A percentile compares a stretch with the other conserved stretches of the same genome.
phyloP scores from a whole-genome alignment of 2,888 invertebrate species.

The Cistogaster globosa region DNA sequence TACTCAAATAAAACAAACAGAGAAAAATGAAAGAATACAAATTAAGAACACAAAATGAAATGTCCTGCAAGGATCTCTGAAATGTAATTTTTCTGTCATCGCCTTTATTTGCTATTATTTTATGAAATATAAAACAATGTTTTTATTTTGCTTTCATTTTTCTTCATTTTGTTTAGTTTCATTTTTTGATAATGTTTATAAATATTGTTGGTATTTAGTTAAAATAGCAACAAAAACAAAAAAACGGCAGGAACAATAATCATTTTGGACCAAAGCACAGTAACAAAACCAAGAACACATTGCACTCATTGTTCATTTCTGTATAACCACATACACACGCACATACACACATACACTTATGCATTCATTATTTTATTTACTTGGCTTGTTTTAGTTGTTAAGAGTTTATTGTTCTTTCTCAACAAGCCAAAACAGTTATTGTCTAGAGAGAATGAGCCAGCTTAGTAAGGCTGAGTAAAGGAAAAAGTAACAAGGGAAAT shows the following conservation, averaged over 20 bases:
- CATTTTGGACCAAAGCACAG: neutral
- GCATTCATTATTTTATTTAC: constrained; percentile 27
- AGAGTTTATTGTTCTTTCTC: constrained; percentile 53
- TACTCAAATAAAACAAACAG: neutral
- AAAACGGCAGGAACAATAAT: constrained; percentile 32
- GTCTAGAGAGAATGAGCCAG: constrained; percentile 18
- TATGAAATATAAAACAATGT: constrained; percentile 48
- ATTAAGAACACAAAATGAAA: constrained; percentile 36
- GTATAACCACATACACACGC: constrained; percentile 9
- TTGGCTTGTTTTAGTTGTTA: constrained; percentile 33
- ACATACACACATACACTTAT: neutral
- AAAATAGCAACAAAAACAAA: constrained; percentile 38
- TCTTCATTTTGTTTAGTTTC: constrained; percentile 36
- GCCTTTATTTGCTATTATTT: constrained; percentile 49
- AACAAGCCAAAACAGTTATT: constrained; percentile 14
- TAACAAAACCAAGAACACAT: constrained; percentile 20
- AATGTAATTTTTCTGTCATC: constrained; percentile 43
- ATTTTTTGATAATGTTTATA: constrained; percentile 54
- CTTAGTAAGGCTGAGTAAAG: neutral
- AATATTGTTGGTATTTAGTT: constrained; percentile 57
- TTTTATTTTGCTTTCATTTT: constrained; percentile 3
- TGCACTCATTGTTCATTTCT: constrained; percentile 56
- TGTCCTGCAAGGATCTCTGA: constrained; percentile 55
- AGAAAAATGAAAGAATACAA: constrained; percentile 36
- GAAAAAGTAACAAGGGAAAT: constrained; percentile 21